phyloP scores from a whole-genome alignment of 2,888 invertebrate genomes.

The Stenchaetothrips biformis region DNA sequence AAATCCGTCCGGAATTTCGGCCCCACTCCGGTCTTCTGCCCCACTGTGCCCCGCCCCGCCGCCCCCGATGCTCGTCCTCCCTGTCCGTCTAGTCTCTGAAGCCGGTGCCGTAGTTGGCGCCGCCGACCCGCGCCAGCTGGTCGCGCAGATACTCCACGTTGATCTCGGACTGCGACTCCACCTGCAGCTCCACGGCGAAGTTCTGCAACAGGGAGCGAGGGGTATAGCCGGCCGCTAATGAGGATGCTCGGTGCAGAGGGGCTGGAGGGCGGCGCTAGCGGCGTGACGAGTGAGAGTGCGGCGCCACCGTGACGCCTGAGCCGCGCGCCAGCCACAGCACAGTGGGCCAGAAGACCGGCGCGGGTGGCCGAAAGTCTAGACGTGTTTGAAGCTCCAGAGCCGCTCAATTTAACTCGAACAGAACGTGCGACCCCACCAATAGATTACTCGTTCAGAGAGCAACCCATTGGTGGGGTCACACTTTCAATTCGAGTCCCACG shows the following conservation, averaged over 20 bases:
- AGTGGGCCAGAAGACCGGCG: no score
- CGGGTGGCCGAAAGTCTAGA: no score
- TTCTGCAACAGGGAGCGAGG: conserved; percentile 54
- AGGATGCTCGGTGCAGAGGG: neutral
- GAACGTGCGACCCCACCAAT: no score
- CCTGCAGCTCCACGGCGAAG: conserved; percentile 70
- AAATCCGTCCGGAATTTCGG: no score
- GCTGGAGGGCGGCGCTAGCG: neutral
- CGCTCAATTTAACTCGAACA: no score
- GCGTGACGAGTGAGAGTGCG: neutral
- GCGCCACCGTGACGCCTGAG: neutral
- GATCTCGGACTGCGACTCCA: conserved; percentile 64
- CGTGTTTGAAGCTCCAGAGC: no score
- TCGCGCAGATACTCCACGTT: conserved; percentile 65
- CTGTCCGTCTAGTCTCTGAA: conserved; percentile 50
- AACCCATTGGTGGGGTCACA: no score
- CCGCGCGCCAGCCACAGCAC: neutral
- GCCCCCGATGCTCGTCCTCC: neutral
- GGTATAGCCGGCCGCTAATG: neutral
- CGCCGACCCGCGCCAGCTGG: conserved; percentile 66
- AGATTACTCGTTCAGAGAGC: no score
- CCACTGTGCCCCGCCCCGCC: no score
- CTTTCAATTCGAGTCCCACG: no score
- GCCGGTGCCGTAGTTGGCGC: conserved; percentile 76
- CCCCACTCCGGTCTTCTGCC: no score